Percentiles rank a stretch among this genome's conserved stretches.
phyloP scores from a whole-genome alignment of 2,113 vertebrate species.

The Coreoperca whiteheadi region DNA sequence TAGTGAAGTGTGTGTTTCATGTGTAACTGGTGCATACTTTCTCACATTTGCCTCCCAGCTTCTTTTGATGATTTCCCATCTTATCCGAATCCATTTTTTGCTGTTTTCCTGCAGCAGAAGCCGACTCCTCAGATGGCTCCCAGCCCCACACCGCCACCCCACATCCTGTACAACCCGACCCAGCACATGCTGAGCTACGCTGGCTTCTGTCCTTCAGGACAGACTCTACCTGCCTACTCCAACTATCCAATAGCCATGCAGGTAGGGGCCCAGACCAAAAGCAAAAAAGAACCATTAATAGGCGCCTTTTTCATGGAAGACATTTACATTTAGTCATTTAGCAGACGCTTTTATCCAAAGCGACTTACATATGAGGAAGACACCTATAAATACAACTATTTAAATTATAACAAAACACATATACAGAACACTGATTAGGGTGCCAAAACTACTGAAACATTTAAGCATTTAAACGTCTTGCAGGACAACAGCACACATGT shows the following conservation, averaged over 20 bases:
- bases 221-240: conserved; percentile 87
- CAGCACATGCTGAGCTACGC: conserved; percentile 91
- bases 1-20: not conserved
- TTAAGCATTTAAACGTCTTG: too few relatives aligned
- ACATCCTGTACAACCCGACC: conserved; percentile 91
- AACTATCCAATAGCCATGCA: conserved; percentile 90
- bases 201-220: conserved; percentile 86
- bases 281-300: not conserved
- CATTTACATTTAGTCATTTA: too few relatives aligned
- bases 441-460: too few relatives aligned
- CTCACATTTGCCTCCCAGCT: not conserved
- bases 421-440: too few relatives aligned
- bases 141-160: conserved; percentile 85
- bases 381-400: too few relatives aligned
- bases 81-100: not conserved
- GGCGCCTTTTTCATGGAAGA: not conserved
- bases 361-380: too few relatives aligned
- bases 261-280: conserved; percentile 77
- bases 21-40: not conserved
- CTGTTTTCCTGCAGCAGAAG: conserved; percentile 78
- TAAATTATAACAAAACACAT: too few relatives aligned
- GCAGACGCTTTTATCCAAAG: too few relatives aligned
- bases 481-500: too few relatives aligned
- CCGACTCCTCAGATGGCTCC: conserved; percentile 83
- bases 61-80: not conserved